These are phyloP conservation scores for Martes martes DNA, from an alignment of 2,113 vertebrate species.

Conservation along the genomic window DNA sequence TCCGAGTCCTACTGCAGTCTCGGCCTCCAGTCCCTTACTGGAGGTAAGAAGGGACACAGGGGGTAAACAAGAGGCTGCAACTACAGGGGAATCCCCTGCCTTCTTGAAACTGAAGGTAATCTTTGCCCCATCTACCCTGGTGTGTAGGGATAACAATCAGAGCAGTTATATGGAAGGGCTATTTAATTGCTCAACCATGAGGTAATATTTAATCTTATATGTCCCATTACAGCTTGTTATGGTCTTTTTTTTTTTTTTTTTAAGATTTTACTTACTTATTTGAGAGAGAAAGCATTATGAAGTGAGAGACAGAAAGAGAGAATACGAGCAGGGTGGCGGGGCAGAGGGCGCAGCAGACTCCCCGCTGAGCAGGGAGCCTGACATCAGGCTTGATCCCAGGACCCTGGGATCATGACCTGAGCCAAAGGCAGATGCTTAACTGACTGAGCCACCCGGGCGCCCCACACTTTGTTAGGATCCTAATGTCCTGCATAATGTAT, in stretches of 20 bases:
- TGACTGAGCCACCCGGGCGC: neutral
- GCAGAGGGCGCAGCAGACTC: neutral
- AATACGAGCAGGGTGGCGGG: neutral
- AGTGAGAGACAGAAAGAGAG: too few relatives aligned
- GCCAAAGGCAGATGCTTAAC: neutral
- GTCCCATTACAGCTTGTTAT: neutral
- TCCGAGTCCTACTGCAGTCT: slow-evolving; percentile 80
- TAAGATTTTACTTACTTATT: neutral
- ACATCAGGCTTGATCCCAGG: neutral
- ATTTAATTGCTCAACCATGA: neutral
- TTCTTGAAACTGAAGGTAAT: neutral
- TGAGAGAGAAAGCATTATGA: neutral
- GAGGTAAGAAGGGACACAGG: slow-evolving; percentile 80
- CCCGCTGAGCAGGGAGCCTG: neutral
- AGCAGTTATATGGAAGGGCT: neutral
- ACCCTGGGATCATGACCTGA: neutral
- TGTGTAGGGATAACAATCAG: neutral
- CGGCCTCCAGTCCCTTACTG: slow-evolving; percentile 79
- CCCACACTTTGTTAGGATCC: neutral
- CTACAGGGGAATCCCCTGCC: neutral
- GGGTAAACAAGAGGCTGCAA: neutral
- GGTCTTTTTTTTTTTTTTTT: neutral
- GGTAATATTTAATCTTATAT: neutral
- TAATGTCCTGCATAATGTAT: neutral
- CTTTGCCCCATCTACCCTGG: neutral